Percentiles rank a stretch among this genome's conserved stretches.
Evolutionary conservation across 2,797 vertebrate genomes (phyloP).

Genomic region (Macrochelys suwanniensis): DNA sequence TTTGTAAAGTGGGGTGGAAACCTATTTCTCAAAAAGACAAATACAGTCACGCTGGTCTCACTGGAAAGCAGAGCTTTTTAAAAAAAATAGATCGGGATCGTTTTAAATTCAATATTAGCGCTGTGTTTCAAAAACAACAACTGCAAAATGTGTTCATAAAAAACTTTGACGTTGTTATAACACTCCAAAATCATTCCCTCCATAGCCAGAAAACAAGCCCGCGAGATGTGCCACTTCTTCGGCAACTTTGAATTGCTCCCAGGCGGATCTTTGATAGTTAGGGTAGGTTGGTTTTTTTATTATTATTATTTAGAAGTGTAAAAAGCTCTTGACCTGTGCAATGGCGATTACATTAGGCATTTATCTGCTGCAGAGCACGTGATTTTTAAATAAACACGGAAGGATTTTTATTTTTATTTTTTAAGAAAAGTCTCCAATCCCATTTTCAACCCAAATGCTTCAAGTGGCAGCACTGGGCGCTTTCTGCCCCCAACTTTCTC

Average conservation of each 20-base stretch:
- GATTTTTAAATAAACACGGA: background rate
- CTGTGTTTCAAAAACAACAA: background rate
- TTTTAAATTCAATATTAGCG: conserved; percentile 48
- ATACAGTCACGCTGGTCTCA: conserved; percentile 37
- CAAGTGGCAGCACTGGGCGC: background rate
- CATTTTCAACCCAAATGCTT: background rate
- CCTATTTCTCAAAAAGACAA: conserved; percentile 23
- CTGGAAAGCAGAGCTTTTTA: conserved; percentile 52
- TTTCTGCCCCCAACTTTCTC: background rate
- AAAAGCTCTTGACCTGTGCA: background rate
- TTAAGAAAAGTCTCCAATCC: background rate
- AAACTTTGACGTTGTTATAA: background rate
- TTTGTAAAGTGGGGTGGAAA: conserved; percentile 30
- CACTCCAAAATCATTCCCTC: background rate
- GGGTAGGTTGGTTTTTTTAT: background rate
- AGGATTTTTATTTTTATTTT: background rate
- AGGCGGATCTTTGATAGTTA: too few relatives aligned
- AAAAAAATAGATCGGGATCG: conserved; percentile 41
- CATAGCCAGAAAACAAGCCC: background rate
- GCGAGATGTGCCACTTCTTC: background rate
- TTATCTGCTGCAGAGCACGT: background rate
- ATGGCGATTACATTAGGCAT: background rate
- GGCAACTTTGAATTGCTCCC: background rate
- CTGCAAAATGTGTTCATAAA: background rate
- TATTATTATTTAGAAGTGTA: background rate